Base-by-base conservation (phyloP, 2,888 invertebrate species). In the Rhogogaster chlorosoma region DNA sequence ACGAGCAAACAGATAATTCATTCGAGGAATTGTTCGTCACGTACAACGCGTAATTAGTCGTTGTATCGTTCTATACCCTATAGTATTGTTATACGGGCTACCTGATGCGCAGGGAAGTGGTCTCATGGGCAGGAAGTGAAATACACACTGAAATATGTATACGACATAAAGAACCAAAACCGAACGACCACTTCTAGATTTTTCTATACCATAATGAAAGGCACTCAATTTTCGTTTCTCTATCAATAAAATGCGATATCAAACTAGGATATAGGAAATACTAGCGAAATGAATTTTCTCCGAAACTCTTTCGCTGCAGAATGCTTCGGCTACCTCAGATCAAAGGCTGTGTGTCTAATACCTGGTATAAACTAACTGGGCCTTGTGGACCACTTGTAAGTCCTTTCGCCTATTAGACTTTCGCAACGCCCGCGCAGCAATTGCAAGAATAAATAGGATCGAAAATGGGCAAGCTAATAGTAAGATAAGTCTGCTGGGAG, bases 331-430 rank as follows among this genome's bases (percentile, higher is more conserved):
- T n/a, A 0, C 18, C 10, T 29, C 32, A 77, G 49, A 29, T n/a
- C n/a, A 49, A n/a, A 15, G 26, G 9, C 12, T 26, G 45, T 49
- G 29, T 53, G 49, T 29, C 29, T 49, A 77, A 77, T 29, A 53
- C 53, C 18, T 6, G 77, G 49, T 53, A 18, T 29, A 53, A 45
- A 49, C 49, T 49, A 61, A 49, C 80, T 32, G 83, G 83, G 83
- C 83, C 67, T 83, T 83, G 67, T 83, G 70, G 83, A 70, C 70
- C 70, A 38, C 64, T 70, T 32, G 83, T 45, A 2, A 83, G 67
- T 83, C 83, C 83, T 83, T 83, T 83, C 83, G 83, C 83, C 32
- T 83, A 83, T 67, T 67, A 67, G 29, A 67, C 67, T 83, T 83
- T 83, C 45, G 70, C 67, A 83, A 64, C 38, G 29, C 45, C 70